Evolutionary conservation across 2,888 invertebrate genomes (phyloP), one percentile per base, ranked within the genome.

Genomic region (Pyrrhia umbra): DNA sequence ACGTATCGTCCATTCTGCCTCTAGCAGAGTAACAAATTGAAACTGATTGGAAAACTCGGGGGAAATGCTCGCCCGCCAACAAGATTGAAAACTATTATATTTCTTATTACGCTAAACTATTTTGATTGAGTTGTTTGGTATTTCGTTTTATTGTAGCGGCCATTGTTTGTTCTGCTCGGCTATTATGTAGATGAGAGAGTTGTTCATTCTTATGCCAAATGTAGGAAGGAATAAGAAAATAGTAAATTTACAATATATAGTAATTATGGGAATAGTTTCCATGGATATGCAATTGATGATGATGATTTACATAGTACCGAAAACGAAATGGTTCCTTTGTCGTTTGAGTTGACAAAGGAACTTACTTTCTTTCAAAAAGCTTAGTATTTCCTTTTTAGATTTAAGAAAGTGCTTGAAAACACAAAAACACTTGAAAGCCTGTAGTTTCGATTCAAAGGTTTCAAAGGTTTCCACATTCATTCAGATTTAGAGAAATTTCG

Each of bases 1-100:
- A 57, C 63, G 75, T 25, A 75, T 37, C 71, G 66, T 45, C 40
- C 59, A 61, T 79, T 71, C 72, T 61, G 69, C 63, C 62, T 66
- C 50, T 39, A 23, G 20, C 52, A 40, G 40, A 54, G 54, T 27
- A 49, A 60, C 65, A 66, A 75, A 80, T 75, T 66, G 65, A 70
- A 68, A 57, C 49, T 45, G 62, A 72, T 65, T 72, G 75, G 74
- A 79, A 81, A 80, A 69, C 70, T 59, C 65, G 13, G 43, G 59
- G 65, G 58, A 79, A 75, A 75, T 60, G 63, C 55, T 46, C 34
- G 59, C 37, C 34, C 20, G 50, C 49, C 40, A 56, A 34, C 49
- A 54, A 60, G 5, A 64, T 50, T 60, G 63, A 72, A 65, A 68
- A 54, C 64, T 64, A 66, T 68, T 68, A 60, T 68, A 40, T 50